Conservation (phyloP, 1,140 invertebrate genomes). For the Cydia splendana region DNA sequence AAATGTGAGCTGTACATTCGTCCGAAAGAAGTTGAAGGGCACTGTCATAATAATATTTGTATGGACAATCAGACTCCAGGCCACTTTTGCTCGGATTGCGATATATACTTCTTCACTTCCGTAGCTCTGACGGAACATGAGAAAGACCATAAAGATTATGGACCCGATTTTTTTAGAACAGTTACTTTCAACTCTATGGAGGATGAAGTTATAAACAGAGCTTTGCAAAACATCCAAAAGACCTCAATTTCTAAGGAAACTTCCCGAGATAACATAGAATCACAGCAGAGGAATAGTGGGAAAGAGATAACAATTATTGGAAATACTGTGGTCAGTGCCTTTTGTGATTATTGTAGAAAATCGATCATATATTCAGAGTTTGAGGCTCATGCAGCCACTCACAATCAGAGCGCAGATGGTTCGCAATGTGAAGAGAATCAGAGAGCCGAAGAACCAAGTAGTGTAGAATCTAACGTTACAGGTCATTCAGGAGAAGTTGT, state of each 20-base stretch:
- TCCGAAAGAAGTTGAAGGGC: neutral
- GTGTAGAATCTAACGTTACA: neutral
- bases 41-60: neutral
- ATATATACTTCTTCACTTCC: neutral
- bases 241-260: neutral
- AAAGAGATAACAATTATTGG: neutral
- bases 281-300: neutral
- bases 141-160: neutral
- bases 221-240: neutral
- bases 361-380: neutral
- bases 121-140: conserved; percentile 1
- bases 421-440: neutral
- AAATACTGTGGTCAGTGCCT: neutral
- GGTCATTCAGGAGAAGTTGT: neutral
- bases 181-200: neutral
- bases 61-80: neutral
- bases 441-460: neutral
- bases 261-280: neutral
- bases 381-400: neutral
- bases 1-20: neutral
- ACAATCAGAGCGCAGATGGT: neutral
- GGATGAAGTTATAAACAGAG: neutral
- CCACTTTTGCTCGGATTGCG: neutral
- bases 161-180: neutral
- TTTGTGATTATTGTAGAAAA: neutral